phyloP scores from a whole-genome alignment of 2,888 invertebrate genomes.

The Patella pellucida region DNA sequence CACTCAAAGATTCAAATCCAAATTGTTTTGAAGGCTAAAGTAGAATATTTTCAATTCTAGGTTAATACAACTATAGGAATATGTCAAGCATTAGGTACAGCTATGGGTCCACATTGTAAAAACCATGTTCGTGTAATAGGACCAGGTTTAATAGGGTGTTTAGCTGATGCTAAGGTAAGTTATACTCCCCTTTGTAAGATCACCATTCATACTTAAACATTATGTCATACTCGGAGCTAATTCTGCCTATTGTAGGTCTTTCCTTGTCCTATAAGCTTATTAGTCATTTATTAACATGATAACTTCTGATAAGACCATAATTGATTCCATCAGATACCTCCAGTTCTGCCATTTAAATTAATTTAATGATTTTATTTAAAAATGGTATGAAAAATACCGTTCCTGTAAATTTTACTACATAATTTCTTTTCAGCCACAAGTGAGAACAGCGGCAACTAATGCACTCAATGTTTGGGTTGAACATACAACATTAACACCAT shows the following conservation, averaged over 20 bases:
- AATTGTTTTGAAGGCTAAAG: too few relatives aligned
- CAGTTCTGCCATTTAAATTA: too few relatives aligned
- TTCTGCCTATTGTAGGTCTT: too few relatives aligned
- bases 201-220: neutral
- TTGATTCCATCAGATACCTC: too few relatives aligned
- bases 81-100: conserved; percentile 84
- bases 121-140: conserved; percentile 85
- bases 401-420: too few relatives aligned
- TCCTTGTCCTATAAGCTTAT: too few relatives aligned
- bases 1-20: too few relatives aligned
- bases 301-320: too few relatives aligned
- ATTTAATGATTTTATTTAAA: too few relatives aligned
- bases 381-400: too few relatives aligned
- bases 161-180: conserved; percentile 81
- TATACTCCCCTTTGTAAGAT: neutral
- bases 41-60: conserved; percentile 43
- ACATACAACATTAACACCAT: conserved; percentile 81
- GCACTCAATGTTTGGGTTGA: conserved; percentile 89
- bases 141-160: conserved; percentile 82
- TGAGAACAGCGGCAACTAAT: conserved; percentile 84
- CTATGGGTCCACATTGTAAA: conserved; percentile 86
- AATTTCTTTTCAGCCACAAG: conserved; percentile 77
- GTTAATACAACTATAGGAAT: conserved; percentile 87
- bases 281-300: too few relatives aligned
- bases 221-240: too few relatives aligned